These are phyloP conservation scores for Neosilurus mollespiculum DNA, from an alignment of 2,797 vertebrate species.

Conservation along the genomic window DNA sequence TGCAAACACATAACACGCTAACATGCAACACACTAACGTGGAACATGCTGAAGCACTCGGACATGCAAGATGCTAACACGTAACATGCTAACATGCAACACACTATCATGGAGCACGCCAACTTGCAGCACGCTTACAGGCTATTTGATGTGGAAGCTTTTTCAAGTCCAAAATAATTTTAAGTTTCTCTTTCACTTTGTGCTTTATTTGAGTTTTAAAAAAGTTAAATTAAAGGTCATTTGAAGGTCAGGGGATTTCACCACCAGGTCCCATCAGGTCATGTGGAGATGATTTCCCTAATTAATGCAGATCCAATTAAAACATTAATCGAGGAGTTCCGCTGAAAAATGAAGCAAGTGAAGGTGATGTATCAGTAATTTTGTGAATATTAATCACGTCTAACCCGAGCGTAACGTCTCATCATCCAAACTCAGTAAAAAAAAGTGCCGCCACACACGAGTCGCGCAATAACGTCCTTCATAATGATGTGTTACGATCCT, in stretches of 20 bases:
- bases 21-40: too few species aligned
- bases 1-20: too few species aligned
- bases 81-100: neutral
- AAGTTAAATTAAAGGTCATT: neutral
- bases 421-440: neutral
- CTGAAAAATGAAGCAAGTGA: neutral
- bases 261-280: neutral
- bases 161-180: neutral
- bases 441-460: neutral
- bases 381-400: neutral
- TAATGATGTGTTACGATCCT: neutral
- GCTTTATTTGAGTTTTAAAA: neutral
- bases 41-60: too few species aligned
- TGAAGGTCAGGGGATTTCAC: neutral
- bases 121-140: too few species aligned
- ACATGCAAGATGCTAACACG: too few species aligned
- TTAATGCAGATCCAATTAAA: neutral
- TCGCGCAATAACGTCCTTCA: neutral
- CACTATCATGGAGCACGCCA: too few species aligned
- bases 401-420: neutral
- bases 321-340: neutral
- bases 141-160: neutral
- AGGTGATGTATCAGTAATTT: neutral
- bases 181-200: neutral
- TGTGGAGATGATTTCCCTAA: neutral